Conservation (phyloP, 2,797 vertebrate species). For the Xiphorhynchus erythropygius region DNA sequence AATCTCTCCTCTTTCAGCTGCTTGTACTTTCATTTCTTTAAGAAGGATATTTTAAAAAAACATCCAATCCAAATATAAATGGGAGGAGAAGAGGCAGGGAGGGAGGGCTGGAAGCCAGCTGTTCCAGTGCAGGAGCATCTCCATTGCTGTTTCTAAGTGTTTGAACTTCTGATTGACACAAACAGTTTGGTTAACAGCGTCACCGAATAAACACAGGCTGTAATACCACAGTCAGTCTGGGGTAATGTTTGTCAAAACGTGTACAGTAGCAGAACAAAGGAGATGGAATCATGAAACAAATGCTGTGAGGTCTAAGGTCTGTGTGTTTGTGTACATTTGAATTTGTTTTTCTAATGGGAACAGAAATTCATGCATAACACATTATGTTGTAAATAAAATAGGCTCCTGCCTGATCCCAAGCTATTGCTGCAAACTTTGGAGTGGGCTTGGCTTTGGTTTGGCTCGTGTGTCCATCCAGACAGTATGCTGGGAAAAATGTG, state of each 20-base stretch:
- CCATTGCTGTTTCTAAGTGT: background rate
- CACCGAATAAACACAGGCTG: background rate
- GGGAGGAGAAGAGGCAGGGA: background rate
- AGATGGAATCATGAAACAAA: background rate
- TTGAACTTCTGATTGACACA: constrained; percentile 46
- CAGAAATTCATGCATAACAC: background rate
- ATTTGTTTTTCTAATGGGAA: background rate
- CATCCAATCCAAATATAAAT: background rate
- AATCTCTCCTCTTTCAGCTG: background rate
- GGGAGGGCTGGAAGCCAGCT: constrained; percentile 11
- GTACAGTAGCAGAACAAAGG: constrained; percentile 30
- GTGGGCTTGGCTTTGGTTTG: background rate
- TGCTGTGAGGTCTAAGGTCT: background rate
- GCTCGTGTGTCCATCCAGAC: background rate
- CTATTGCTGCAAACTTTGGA: background rate
- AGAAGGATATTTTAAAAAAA: background rate
- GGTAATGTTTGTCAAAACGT: background rate
- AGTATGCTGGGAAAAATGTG: background rate
- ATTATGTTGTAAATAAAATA: background rate
- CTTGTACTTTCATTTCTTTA: background rate
- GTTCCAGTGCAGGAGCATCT: background rate
- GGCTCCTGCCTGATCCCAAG: background rate
- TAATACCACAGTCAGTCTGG: background rate
- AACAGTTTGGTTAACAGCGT: background rate
- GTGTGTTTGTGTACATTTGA: background rate